phyloP scores from a whole-genome alignment of 2,888 invertebrate species.

The Lordiphosa fenestrarum region DNA sequence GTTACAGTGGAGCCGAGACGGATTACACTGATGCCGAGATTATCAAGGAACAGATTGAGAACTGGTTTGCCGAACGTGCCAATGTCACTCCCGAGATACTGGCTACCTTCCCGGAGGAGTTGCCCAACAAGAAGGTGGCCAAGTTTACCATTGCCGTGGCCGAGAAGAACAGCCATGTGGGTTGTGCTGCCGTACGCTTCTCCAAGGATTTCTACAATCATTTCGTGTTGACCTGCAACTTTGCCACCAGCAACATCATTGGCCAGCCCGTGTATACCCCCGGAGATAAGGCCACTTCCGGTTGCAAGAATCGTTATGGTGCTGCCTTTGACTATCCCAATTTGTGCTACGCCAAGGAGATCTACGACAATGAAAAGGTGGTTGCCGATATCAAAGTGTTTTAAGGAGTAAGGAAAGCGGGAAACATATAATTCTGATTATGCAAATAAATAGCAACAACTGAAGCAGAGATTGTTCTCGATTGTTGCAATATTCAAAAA shows the following conservation, averaged over 20 bases:
- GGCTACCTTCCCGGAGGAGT: conserved; percentile 31
- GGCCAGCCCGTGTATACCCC: conserved; percentile 36
- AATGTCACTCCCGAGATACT: conserved; percentile 35
- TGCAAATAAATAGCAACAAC: neutral
- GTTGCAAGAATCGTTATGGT: conserved; percentile 41
- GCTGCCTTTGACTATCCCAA: conserved; percentile 48
- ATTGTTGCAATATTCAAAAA: too few relatives aligned
- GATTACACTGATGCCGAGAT: conserved; percentile 40
- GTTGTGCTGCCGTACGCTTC: conserved; percentile 41
- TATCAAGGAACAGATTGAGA: conserved; percentile 41
- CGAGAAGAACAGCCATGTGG: conserved; percentile 42
- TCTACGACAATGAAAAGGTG: conserved; percentile 45
- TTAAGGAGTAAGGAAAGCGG: neutral
- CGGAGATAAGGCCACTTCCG: conserved; percentile 34
- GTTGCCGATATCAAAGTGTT: conserved; percentile 15
- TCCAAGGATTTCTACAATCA: conserved; percentile 26
- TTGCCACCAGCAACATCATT: conserved; percentile 36
- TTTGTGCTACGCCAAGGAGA: conserved; percentile 50
- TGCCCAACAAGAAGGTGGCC: conserved; percentile 36
- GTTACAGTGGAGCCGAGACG: conserved; percentile 34
- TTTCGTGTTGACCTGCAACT: conserved; percentile 46
- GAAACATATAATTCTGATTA: conserved; percentile 3
- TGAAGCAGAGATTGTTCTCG: too few relatives aligned
- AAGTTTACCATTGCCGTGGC: conserved; percentile 44
- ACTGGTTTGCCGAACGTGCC: conserved; percentile 33